A percentile compares a stretch with the other conserved stretches of the same genome.
Conservation (phyloP, 2,888 invertebrate genomes). For the Baronia brevicornis region DNA sequence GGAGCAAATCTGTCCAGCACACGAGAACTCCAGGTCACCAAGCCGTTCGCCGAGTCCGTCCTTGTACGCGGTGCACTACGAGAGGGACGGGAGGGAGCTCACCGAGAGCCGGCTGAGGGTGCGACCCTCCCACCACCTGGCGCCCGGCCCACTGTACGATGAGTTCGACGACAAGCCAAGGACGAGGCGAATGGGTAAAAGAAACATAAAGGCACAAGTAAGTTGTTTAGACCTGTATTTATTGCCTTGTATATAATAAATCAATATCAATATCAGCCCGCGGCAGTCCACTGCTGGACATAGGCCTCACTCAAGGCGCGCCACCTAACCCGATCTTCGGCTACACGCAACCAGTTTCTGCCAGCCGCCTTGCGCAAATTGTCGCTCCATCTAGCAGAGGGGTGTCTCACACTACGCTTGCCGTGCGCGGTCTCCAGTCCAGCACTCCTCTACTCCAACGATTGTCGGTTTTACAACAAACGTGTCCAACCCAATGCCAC, state of each 20-base stretch:
- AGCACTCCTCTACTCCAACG: too few relatives aligned
- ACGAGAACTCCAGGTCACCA: slow-evolving; percentile 58
- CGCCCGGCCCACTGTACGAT: slow-evolving; percentile 64
- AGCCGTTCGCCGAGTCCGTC: slow-evolving; percentile 60
- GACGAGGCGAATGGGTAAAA: slow-evolving; percentile 85
- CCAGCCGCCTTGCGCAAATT: too few relatives aligned
- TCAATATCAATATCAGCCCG: too few relatives aligned
- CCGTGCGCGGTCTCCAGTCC: too few relatives aligned
- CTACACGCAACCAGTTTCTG: too few relatives aligned
- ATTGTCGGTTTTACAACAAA: too few relatives aligned
- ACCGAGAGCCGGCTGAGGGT: slow-evolving; percentile 79
- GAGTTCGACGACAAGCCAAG: slow-evolving; percentile 67
- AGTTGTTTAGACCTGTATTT: background rate
- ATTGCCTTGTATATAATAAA: background rate
- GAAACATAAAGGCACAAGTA: slow-evolving; percentile 93
- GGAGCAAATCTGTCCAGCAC: slow-evolving; percentile 77
- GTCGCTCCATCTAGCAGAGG: too few relatives aligned
- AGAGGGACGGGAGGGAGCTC: slow-evolving; percentile 78
- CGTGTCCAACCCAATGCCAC: too few relatives aligned
- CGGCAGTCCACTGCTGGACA: too few relatives aligned
- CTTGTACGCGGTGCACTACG: slow-evolving; percentile 81
- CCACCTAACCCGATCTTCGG: too few relatives aligned
- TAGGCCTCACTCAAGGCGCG: too few relatives aligned
- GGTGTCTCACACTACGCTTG: too few relatives aligned
- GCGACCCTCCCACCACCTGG: slow-evolving; percentile 54